These are phyloP conservation scores for Gasterosteus aculeatus DNA, from an alignment of 2,113 vertebrate species.

Conservation along the genomic window DNA sequence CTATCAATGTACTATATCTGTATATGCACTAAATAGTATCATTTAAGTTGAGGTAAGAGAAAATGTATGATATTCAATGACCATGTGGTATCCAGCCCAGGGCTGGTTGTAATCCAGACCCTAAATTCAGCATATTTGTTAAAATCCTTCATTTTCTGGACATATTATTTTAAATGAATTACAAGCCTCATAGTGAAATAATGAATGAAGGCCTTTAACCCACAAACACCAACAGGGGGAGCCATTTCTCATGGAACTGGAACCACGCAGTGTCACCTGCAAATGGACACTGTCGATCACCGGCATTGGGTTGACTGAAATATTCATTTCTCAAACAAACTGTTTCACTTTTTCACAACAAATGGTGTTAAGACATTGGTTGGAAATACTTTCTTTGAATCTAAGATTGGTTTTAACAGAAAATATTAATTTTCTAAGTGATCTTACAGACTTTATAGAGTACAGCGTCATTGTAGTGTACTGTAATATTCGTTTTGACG, in stretches of 20 bases:
- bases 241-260: not conserved
- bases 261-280: no score
- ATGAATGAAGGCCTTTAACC: not conserved
- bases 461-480: not conserved
- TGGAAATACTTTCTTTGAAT: not conserved
- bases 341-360: not conserved
- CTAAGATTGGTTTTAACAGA: not conserved
- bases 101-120: not conserved
- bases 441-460: no score
- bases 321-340: not conserved
- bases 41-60: not conserved
- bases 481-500: not conserved
- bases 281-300: not conserved
- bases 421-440: no score
- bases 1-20: not conserved
- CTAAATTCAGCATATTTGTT: not conserved
- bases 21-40: not conserved
- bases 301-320: not conserved
- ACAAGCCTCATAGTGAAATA: not conserved
- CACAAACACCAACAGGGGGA: slow-evolving; percentile 37
- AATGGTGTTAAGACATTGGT: not conserved
- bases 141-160: not conserved
- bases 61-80: not conserved
- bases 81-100: not conserved
- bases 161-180: not conserved